Conservation (phyloP, 2,888 invertebrate genomes). For the Caenorhabditis drosophilae region DNA sequence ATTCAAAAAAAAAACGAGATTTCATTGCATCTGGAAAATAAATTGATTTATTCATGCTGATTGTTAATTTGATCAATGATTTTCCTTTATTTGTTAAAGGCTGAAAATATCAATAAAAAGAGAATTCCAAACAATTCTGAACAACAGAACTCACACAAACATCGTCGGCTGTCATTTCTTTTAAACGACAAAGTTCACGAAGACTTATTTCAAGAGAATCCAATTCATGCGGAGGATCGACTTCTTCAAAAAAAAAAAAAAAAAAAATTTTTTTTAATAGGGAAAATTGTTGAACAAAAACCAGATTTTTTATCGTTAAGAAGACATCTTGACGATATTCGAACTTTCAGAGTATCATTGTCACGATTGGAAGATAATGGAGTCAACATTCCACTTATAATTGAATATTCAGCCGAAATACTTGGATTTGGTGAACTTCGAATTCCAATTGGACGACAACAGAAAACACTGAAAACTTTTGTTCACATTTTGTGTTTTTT, state of each 20-base stretch:
- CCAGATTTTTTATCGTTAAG: not conserved
- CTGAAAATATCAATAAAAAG: not conserved
- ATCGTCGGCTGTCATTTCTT: not conserved
- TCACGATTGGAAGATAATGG: too few species aligned
- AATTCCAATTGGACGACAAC: not conserved
- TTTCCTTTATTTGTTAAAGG: not conserved
- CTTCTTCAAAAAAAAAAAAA: too few species aligned
- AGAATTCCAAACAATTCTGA: too few species aligned
- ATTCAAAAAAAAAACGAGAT: not conserved
- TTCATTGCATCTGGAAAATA: not conserved
- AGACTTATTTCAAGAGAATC: not conserved
- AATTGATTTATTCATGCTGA: not conserved
- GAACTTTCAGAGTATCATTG: not conserved
- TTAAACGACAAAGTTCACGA: not conserved
- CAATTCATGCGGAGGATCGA: not conserved
- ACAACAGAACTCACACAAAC: not conserved
- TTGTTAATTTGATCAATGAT: not conserved
- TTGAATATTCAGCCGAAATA: not conserved
- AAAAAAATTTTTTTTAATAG: not conserved
- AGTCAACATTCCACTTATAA: too few species aligned
- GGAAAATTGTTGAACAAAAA: not conserved
- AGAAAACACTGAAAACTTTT: not conserved
- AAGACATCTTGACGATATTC: not conserved
- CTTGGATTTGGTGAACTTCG: not conserved
- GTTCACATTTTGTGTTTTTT: too few species aligned